Percentiles rank a stretch among this genome's conserved stretches.
These are phyloP conservation scores for Chaetura pelagica DNA, from an alignment of 2,113 vertebrate species.

Conservation along the genomic window DNA sequence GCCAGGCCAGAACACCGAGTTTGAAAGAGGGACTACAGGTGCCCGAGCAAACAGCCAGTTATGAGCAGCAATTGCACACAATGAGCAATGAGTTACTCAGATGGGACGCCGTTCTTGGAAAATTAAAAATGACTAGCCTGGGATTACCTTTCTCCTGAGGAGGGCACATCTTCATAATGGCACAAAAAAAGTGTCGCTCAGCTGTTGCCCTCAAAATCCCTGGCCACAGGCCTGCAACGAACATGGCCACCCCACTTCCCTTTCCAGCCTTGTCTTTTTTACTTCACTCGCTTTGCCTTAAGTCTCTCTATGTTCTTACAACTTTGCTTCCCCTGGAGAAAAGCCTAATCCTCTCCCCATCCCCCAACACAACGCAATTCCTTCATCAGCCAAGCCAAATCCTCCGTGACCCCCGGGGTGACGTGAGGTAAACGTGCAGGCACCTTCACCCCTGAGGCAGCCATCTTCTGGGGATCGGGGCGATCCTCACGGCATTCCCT, in stretches of 20 bases:
- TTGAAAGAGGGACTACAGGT: not conserved
- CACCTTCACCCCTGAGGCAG: not conserved
- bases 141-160: not conserved
- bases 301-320: not conserved
- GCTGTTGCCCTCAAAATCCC: not conserved
- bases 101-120: accelerated
- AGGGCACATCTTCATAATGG: accelerated
- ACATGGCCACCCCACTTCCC: not conserved
- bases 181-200: not conserved
- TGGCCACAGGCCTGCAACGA: accelerated
- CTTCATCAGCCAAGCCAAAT: not conserved
- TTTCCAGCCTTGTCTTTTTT: not conserved
- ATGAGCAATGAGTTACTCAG: not conserved
- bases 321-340: not conserved
- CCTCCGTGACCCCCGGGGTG: slow-evolving; percentile 31
- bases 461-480: not conserved
- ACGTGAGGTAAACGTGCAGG: not conserved
- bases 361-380: not conserved
- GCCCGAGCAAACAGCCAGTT: not conserved
- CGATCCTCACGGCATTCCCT: not conserved
- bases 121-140: not conserved
- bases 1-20: not conserved
- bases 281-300: not conserved
- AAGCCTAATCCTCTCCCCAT: slow-evolving; percentile 33
- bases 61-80: accelerated